phyloP scores from a whole-genome alignment of 2,888 invertebrate species.

The Ctena decussata region DNA sequence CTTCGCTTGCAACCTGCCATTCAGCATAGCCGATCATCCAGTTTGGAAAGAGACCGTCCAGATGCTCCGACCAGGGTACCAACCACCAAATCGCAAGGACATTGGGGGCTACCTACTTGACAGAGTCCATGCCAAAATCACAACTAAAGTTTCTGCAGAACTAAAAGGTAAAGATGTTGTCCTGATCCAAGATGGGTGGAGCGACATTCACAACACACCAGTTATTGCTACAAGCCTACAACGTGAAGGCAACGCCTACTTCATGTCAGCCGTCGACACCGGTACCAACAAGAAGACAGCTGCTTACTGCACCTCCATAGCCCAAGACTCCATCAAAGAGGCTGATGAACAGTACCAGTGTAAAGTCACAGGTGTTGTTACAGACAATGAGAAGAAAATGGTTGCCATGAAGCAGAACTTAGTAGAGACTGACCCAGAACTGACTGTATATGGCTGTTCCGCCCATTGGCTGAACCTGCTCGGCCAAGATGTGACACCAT shows the following conservation, averaged over 20 bases:
- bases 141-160: constrained; percentile 10
- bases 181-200: constrained; percentile 50
- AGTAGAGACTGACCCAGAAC: constrained; percentile 10
- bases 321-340: constrained; percentile 15
- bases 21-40: constrained; percentile 20
- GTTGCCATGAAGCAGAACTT: constrained; percentile 28
- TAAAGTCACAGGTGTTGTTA: constrained; percentile 36
- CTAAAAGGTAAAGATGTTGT: constrained; percentile 42
- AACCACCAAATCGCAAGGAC: constrained; percentile 36
- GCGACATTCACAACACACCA: constrained; percentile 57
- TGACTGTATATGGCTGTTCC: constrained; percentile 36
- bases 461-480: constrained; percentile 44
- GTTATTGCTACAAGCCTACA: constrained; percentile 47
- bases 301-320: constrained; percentile 41
- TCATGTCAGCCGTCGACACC: constrained; percentile 29
- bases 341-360: constrained; percentile 38
- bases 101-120: constrained; percentile 38
- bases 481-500: constrained; percentile 44
- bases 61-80: constrained; percentile 45
- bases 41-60: constrained; percentile 30
- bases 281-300: constrained; percentile 52
- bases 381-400: constrained; percentile 54
- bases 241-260: constrained; percentile 32
- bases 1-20: constrained; percentile 29
- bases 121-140: constrained; percentile 20